Conservation (phyloP, 2,113 vertebrate species). For the Psephotus haematonotus region DNA sequence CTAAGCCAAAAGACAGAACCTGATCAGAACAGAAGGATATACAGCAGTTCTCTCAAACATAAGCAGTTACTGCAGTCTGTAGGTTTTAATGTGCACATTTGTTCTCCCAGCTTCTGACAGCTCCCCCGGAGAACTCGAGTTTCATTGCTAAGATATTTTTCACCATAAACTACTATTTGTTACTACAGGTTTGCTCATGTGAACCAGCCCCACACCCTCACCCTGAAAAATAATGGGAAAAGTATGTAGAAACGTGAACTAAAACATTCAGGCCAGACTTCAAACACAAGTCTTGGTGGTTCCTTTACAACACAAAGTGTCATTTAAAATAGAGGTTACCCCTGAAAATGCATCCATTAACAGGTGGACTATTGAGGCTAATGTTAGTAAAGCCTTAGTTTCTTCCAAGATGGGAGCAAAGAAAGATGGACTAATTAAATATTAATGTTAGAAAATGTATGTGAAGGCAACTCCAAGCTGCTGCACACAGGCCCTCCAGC, state of each 20-base stretch:
- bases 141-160: slow-evolving; percentile 22
- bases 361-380: neutral
- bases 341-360: neutral
- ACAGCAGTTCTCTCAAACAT: neutral
- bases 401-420: neutral
- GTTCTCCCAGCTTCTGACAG: slow-evolving; percentile 36
- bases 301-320: neutral
- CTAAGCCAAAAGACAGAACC: neutral
- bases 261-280: slow-evolving; percentile 6
- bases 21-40: neutral
- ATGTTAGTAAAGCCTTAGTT: neutral
- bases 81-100: slow-evolving; percentile 46
- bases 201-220: neutral
- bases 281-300: neutral
- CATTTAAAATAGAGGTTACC: neutral
- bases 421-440: neutral
- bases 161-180: neutral
- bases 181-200: slow-evolving; percentile 23
- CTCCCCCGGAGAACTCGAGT: neutral
- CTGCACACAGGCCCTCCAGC: slow-evolving; percentile 17
- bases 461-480: neutral
- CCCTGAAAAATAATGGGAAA: neutral
- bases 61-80: neutral
- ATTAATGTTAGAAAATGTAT: neutral
- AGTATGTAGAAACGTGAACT: neutral